Conservation (phyloP, 2,888 invertebrate genomes). For the Lasiommata megera region DNA sequence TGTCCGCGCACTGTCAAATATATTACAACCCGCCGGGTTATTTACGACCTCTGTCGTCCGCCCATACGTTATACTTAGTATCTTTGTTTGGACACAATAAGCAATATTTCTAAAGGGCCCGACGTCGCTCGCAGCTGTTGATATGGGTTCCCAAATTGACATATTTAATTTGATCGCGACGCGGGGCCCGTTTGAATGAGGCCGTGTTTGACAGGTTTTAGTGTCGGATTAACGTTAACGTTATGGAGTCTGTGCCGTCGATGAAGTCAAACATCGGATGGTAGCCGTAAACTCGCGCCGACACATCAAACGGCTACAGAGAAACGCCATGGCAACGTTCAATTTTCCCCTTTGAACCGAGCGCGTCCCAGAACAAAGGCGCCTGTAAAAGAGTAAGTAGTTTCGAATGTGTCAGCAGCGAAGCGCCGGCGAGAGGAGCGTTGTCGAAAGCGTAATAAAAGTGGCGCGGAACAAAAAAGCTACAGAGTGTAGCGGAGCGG, state of each 20-base stretch:
- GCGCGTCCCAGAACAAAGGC: conserved; percentile 62
- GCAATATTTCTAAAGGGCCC: conserved; percentile 80
- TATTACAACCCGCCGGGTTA: conserved; percentile 80
- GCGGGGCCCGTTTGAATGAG: conserved; percentile 64
- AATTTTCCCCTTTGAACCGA: conserved; percentile 69
- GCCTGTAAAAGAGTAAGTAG: conserved; percentile 72
- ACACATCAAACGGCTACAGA: conserved; percentile 66
- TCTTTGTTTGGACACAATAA: conserved; percentile 82
- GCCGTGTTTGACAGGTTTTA: conserved; percentile 78
- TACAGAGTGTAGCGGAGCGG: conserved; percentile 45
- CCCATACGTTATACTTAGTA: conserved; percentile 82
- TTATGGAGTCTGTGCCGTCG: conserved; percentile 68
- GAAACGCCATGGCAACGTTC: conserved; percentile 58
- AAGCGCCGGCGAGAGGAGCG: conserved; percentile 62
- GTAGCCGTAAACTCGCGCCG: conserved; percentile 38
- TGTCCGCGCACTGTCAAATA: conserved; percentile 82
- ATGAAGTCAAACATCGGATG: conserved; percentile 48
- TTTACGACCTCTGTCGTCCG: conserved; percentile 79
- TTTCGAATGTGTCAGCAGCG: conserved; percentile 70
- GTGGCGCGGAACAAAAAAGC: conserved; percentile 74
- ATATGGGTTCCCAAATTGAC: conserved; percentile 81
- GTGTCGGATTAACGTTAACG: conserved; percentile 77
- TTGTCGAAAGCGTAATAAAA: conserved; percentile 73
- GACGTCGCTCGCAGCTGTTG: conserved; percentile 80
- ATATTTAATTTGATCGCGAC: conserved; percentile 81